phyloP scores from a whole-genome alignment of 2,888 invertebrate species.

The Zelleria hepariella region DNA sequence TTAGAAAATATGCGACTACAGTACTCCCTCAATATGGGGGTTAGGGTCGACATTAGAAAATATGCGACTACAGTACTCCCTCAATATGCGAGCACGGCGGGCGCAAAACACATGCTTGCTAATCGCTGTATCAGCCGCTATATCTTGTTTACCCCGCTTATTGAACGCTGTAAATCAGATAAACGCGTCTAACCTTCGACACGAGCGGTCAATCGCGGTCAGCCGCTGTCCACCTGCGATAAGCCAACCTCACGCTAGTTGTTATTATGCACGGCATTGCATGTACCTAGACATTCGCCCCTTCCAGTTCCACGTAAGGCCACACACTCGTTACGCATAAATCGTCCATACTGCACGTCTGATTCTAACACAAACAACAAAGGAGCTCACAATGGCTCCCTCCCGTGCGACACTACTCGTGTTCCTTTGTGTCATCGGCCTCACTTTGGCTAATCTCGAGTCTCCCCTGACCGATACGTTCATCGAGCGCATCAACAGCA shows the following conservation, averaged over 20 bases:
- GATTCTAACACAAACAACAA: constrained; percentile 24
- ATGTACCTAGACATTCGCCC: not conserved
- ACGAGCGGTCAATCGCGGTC: constrained; percentile 45
- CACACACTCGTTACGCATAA: constrained; percentile 44
- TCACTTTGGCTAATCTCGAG: constrained; percentile 22
- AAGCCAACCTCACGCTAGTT: not conserved
- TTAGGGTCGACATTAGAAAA: too few relatives aligned
- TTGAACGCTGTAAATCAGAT: too few relatives aligned
- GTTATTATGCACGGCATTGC: not conserved
- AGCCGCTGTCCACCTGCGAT: constrained; percentile 17
- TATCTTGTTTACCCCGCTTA: constrained; percentile 32
- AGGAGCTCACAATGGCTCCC: constrained; percentile 40
- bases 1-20: too few relatives aligned
- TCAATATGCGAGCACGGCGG: too few relatives aligned
- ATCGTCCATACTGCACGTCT: constrained; percentile 36
- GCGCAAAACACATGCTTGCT: constrained; percentile 40
- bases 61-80: too few relatives aligned
- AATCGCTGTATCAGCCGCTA: constrained; percentile 27
- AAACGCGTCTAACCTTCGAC: constrained; percentile 45
- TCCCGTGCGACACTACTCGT: constrained; percentile 31
- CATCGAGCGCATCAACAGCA: constrained; percentile 77
- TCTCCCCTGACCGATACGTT: constrained; percentile 78
- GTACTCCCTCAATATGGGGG: too few relatives aligned
- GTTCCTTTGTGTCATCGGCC: constrained; percentile 34
- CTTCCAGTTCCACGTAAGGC: not conserved